Evolutionary conservation across 1,140 invertebrate genomes (phyloP), one percentile per base, ranked within the genome.

Genomic region (Apolygus lucorum): DNA sequence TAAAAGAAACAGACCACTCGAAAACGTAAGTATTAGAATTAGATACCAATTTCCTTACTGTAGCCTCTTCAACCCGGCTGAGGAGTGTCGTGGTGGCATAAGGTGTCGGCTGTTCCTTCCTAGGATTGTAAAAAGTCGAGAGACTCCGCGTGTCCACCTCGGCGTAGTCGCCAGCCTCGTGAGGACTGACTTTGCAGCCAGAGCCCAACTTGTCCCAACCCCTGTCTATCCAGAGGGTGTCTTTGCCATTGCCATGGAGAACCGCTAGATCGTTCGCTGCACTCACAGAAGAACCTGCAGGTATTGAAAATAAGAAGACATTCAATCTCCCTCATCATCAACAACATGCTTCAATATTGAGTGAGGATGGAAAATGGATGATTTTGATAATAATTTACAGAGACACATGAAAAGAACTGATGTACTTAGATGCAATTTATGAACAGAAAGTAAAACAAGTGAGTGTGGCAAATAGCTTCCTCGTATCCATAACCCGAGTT

Each of bases 41-140:
- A 2, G 22, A 25, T 25, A 65, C 8, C 17, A 72, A 79, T 81
- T 1, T 80, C 81, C 70, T 80, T 81, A 2, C 81, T 81, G 42
- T 74, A 82, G 74, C 73, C 82, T 73, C 69, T 25, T 69, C 70
- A 24, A 28, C 65, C 21, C 74, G 72, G 54, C 76, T 76, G 67
- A 85, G 83, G n/a, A 90, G 78, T 59, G 90, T 91, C 1, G 91
- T 92, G 0, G 90, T 93, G 0, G 91, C 91, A 76, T 93, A 93
- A 0, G 91, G 91, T 2, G 89, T 90, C 0, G 89, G 89, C 71
- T 87, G 87, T 14, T 86, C 79, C 63, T 84, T 84, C 76, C 86
- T 83, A 2, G 74, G 86, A 71, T 90, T 90, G 78, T 92, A 91
- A 76, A 92, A 93, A 0, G 90, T 92, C 11, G 88, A 90, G 69